Conservation (phyloP, 1,140 invertebrate species). For the Streblospio benedicti region DNA sequence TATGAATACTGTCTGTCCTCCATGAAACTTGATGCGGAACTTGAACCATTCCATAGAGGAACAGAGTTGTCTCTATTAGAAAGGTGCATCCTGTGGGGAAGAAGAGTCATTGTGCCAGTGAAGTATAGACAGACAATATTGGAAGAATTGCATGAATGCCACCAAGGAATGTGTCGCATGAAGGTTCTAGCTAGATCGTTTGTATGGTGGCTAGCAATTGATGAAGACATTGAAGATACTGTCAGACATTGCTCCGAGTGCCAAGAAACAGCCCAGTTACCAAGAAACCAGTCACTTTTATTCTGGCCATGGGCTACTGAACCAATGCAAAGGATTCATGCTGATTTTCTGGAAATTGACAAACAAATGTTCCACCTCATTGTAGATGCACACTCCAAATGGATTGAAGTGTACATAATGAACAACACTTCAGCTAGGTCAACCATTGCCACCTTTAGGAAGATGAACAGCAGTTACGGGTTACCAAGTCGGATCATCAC, state of each 20-base stretch:
- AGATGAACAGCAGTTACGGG: background rate
- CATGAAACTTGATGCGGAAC: too few species aligned
- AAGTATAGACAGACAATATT: background rate
- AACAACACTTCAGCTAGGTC: background rate
- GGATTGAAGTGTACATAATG: background rate
- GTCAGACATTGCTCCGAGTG: conserved; percentile 19
- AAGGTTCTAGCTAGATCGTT: conserved; percentile 2
- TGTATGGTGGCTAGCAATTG: conserved; percentile 8
- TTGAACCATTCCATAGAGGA: too few species aligned
- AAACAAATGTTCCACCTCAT: conserved; percentile 30
- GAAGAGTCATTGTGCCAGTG: background rate
- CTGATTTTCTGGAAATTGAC: conserved; percentile 49
- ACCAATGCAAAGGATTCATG: conserved; percentile 48
- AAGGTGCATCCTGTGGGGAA: background rate
- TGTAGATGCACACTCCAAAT: conserved; percentile 8
- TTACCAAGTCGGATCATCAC: conserved; percentile 14
- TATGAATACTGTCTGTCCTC: too few species aligned
- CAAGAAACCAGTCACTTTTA: conserved; percentile 19
- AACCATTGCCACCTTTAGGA: conserved; percentile 1
- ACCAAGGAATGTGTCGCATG: conserved; percentile 11
- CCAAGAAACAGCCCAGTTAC: conserved; percentile 24
- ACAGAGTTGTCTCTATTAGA: too few species aligned
- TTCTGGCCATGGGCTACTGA: conserved; percentile 36
- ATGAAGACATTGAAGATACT: conserved; percentile 1
- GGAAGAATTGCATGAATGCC: background rate